phyloP scores from a whole-genome alignment of 2,113 vertebrate genomes.

The Rattus rattus region DNA sequence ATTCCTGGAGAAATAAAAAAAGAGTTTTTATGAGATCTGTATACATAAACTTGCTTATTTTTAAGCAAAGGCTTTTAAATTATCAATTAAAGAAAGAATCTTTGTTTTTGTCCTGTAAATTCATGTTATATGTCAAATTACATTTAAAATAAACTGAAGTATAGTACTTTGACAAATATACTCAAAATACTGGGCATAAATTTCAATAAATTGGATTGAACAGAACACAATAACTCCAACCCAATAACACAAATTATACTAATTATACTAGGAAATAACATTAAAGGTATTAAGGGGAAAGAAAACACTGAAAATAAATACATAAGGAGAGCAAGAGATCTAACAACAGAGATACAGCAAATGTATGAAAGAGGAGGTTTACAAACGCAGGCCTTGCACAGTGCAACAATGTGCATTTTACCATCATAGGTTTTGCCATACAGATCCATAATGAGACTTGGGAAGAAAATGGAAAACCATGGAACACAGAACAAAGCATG shows the following conservation, averaged over 20 bases:
- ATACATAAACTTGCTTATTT: neutral
- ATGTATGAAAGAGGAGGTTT: neutral
- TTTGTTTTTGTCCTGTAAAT: neutral
- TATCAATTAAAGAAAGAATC: neutral
- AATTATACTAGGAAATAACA: conserved; percentile 37
- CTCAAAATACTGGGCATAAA: conserved; percentile 22
- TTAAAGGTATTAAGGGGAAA: neutral
- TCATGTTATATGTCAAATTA: conserved; percentile 18
- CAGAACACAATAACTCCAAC: neutral
- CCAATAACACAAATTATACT: neutral
- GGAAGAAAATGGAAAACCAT: neutral
- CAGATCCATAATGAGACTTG: neutral
- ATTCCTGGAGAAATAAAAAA: neutral
- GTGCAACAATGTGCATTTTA: neutral
- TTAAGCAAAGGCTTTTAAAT: conserved; percentile 14
- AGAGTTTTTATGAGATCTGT: neutral
- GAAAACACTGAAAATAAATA: neutral
- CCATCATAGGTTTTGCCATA: neutral
- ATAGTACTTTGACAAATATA: neutral
- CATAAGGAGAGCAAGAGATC: neutral
- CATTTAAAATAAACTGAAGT: neutral
- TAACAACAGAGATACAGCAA: neutral
- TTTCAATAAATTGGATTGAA: neutral
- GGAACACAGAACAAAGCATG: neutral
- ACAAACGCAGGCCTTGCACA: conserved; percentile 4